Conservation (phyloP, 2,797 vertebrate species). For the Artibeus jamaicensis region DNA sequence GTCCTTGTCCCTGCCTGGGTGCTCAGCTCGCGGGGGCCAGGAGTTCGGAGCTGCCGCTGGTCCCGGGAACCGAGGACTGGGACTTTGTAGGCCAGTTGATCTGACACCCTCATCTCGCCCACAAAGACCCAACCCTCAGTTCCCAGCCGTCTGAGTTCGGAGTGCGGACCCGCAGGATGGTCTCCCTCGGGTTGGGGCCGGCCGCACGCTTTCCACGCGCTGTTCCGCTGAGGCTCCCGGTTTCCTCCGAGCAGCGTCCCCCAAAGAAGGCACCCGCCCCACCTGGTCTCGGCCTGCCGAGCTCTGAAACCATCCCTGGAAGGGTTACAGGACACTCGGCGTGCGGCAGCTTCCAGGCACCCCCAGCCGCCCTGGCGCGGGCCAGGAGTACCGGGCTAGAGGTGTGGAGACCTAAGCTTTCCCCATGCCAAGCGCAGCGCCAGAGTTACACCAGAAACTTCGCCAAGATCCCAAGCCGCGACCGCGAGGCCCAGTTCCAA, state of each 20-base stretch:
- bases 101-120: slow-evolving; percentile 95
- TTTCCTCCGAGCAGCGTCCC: neutral
- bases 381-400: neutral
- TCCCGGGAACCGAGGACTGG: slow-evolving; percentile 93
- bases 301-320: neutral
- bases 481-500: slow-evolving; percentile 28
- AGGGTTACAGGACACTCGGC: slow-evolving; percentile 22
- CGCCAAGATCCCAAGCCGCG: neutral
- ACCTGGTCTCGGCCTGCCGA: neutral
- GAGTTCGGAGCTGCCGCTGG: slow-evolving; percentile 63
- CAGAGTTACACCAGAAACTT: slow-evolving; percentile 51
- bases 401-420: neutral
- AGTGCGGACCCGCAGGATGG: neutral
- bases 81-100: slow-evolving; percentile 99
- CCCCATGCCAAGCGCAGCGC: neutral
- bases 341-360: neutral
- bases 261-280: neutral
- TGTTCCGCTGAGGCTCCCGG: neutral
- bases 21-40: neutral
- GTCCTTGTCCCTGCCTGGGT: neutral
- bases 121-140: slow-evolving; percentile 96
- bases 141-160: slow-evolving; percentile 73
- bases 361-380: neutral
- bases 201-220: neutral
- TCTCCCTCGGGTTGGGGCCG: neutral